These are phyloP conservation scores for Zingel zingel DNA, from an alignment of 2,113 vertebrate species.

Conservation along the genomic window DNA sequence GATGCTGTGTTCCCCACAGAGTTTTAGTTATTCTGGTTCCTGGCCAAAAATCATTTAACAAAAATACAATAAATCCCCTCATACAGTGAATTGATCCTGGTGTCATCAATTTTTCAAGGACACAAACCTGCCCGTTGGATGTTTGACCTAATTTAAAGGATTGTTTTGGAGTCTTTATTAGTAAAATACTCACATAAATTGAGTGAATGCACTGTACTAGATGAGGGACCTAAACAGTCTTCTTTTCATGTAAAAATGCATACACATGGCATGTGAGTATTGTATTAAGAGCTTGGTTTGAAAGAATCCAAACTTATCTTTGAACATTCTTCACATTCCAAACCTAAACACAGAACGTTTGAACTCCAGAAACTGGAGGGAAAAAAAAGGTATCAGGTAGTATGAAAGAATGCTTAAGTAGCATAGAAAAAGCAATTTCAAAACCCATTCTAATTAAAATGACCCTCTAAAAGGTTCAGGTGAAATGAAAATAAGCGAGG, in stretches of 20 bases:
- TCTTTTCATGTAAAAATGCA: too few species aligned
- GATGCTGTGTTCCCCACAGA: slow-evolving; percentile 29
- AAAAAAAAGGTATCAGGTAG: not conserved
- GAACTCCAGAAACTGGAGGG: not conserved
- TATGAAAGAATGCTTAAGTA: slow-evolving; percentile 21
- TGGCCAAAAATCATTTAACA: slow-evolving; percentile 64
- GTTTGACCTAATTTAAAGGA: not conserved
- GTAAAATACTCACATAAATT: not conserved
- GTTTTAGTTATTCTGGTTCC: slow-evolving; percentile 65
- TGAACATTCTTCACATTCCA: not conserved
- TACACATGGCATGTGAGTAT: not conserved
- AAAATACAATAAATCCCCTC: slow-evolving; percentile 65
- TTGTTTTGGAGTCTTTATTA: not conserved
- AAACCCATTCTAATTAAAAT: slow-evolving; percentile 32
- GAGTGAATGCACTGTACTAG: not conserved
- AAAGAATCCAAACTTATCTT: not conserved
- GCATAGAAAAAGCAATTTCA: not conserved
- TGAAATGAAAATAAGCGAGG: slow-evolving; percentile 30
- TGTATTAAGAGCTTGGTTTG: not conserved
- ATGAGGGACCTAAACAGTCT: too few species aligned
- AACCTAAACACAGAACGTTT: not conserved
- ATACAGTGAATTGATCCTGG: slow-evolving; percentile 37
- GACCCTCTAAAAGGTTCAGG: slow-evolving; percentile 37
- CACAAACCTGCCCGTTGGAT: slow-evolving; percentile 3
- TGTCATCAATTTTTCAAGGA: slow-evolving; percentile 60